phyloP scores from a whole-genome alignment of 2,888 invertebrate species.

The Drosophila tripunctata region DNA sequence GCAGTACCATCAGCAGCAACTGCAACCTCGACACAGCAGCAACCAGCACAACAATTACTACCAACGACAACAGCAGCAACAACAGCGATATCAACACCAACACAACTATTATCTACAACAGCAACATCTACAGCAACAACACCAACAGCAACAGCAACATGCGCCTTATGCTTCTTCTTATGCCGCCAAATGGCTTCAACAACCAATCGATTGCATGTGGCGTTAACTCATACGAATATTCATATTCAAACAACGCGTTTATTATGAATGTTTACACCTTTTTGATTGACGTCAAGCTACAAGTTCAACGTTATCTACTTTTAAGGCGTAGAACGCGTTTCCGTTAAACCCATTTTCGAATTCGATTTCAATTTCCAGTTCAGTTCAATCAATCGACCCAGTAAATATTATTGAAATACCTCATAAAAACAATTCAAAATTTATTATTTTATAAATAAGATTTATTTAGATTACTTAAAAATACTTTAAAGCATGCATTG shows the following conservation, averaged over 20 bases:
- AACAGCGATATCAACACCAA: constrained; percentile 23
- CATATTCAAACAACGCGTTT: not conserved
- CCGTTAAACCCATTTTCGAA: not conserved
- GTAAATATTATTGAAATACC: not conserved
- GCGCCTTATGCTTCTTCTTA: constrained; percentile 30
- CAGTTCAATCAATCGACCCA: not conserved
- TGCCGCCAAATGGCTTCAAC: constrained; percentile 44
- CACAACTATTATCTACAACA: constrained; percentile 35
- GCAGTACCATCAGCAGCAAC: constrained; percentile 41
- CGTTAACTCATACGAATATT: constrained; percentile 21
- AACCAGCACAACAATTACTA: constrained; percentile 41
- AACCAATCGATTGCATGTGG: constrained; percentile 44
- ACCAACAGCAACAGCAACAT: constrained; percentile 32
- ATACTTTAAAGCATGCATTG: not conserved
- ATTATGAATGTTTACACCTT: not conserved
- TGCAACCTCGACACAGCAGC: constrained; percentile 33
- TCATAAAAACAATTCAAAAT: not conserved
- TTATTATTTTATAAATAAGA: not conserved
- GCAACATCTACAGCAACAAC: constrained; percentile 32
- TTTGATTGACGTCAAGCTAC: constrained; percentile 6
- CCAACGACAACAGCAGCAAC: constrained; percentile 27
- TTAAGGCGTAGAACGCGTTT: constrained; percentile 60
- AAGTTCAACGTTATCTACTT: constrained; percentile 18
- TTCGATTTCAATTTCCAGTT: not conserved
- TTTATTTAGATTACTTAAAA: not conserved